A percentile compares a stretch with the other conserved stretches of the same genome.
These are phyloP conservation scores for Battus philenor DNA, from an alignment of 1,140 invertebrate genomes.

Conservation along the genomic window DNA sequence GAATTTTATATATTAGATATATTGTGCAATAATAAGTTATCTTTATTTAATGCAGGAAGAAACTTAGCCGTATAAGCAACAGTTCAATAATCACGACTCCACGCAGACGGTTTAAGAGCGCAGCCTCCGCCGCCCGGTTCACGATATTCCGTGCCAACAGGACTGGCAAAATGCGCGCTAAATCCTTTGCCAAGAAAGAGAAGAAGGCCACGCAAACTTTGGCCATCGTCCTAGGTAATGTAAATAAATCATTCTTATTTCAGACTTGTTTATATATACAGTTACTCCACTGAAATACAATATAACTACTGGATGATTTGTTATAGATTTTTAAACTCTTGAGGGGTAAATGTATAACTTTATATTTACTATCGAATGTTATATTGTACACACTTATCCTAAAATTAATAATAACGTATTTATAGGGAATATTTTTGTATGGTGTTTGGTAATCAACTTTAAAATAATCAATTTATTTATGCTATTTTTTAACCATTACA, in stretches of 20 bases:
- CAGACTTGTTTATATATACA: background rate
- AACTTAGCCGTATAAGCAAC: conserved; percentile 54
- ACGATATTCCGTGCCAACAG: conserved; percentile 95
- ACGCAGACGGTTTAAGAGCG: conserved; percentile 53
- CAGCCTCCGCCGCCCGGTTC: conserved; percentile 83
- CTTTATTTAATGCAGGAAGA: conserved; percentile 50
- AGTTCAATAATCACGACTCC: conserved; percentile 56
- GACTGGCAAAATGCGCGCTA: conserved; percentile 92
- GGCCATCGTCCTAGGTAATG: conserved; percentile 97
- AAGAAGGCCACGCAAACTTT: conserved; percentile 99
- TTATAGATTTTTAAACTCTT: no score
- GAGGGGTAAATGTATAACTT: no score
- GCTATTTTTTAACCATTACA: no score
- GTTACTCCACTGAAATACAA: background rate
- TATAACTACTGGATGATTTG: no score
- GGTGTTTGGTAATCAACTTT: no score
- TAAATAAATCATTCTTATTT: conserved; percentile 2
- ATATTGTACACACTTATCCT: no score
- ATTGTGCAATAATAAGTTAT: no score
- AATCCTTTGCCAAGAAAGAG: conserved; percentile 97
- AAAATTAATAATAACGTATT: no score
- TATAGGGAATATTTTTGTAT: no score
- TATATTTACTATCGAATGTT: no score
- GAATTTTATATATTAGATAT: no score
- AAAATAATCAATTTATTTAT: no score